phyloP scores from a whole-genome alignment of 2,797 vertebrate species.

The Intellagama lesueurii region DNA sequence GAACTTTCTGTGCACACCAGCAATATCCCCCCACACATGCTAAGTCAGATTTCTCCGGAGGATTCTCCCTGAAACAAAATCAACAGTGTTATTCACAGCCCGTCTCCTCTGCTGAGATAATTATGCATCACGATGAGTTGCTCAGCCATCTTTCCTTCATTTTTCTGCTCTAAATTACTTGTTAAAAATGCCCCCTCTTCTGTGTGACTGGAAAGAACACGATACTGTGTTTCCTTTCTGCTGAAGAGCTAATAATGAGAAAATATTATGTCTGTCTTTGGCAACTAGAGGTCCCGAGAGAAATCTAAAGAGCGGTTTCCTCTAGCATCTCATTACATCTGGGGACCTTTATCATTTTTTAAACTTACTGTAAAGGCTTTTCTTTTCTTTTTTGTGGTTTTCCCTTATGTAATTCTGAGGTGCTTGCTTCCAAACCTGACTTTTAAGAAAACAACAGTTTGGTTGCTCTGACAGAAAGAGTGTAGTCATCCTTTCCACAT shows the following conservation, averaged over 20 bases:
- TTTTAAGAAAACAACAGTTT: slow-evolving; percentile 31
- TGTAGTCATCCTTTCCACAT: neutral
- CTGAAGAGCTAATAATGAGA: slow-evolving; percentile 78
- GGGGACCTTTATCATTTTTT: slow-evolving; percentile 70
- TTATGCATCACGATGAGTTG: slow-evolving; percentile 56
- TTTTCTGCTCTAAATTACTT: slow-evolving; percentile 68
- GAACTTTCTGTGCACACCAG: slow-evolving; percentile 3
- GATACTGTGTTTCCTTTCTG: slow-evolving; percentile 60
- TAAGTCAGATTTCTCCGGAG: slow-evolving; percentile 64
- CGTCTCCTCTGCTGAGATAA: slow-evolving; percentile 60
- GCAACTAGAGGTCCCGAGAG: slow-evolving; percentile 73
- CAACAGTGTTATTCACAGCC: slow-evolving; percentile 58
- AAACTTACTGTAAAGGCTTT: slow-evolving; percentile 63
- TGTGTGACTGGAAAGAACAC: slow-evolving; percentile 63
- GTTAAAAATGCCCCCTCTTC: slow-evolving; percentile 68
- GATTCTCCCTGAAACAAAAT: slow-evolving; percentile 47
- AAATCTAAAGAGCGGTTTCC: slow-evolving; percentile 72
- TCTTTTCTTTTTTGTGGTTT: slow-evolving; percentile 45
- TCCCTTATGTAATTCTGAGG: slow-evolving; percentile 59
- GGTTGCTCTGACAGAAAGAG: neutral
- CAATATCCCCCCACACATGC: slow-evolving; percentile 23
- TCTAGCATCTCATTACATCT: slow-evolving; percentile 72
- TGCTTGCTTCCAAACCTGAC: slow-evolving; percentile 14
- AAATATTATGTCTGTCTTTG: slow-evolving; percentile 77
- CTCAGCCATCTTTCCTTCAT: slow-evolving; percentile 54